A percentile compares a stretch with the other conserved stretches of the same genome.
phyloP scores from a whole-genome alignment of 2,888 invertebrate species.

The Dioctria linearis region DNA sequence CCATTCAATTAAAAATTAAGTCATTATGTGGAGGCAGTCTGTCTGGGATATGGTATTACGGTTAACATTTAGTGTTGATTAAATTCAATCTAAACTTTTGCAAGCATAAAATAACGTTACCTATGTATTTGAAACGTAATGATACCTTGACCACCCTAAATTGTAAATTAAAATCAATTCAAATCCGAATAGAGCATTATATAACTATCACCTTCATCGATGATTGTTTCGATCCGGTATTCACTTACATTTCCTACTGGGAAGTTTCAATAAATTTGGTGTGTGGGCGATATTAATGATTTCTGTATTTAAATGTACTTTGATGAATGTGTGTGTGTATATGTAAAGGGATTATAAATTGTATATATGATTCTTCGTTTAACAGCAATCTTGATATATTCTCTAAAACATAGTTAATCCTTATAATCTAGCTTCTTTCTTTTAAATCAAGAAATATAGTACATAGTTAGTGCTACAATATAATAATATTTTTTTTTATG shows the following conservation, averaged over 20 bases:
- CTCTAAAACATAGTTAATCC: conserved; percentile 25
- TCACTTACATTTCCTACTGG: too few relatives aligned
- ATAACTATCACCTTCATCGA: too few relatives aligned
- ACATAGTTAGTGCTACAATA: not conserved
- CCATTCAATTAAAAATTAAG: too few relatives aligned
- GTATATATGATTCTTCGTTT: not conserved
- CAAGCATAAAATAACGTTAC: too few relatives aligned
- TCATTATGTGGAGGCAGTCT: too few relatives aligned
- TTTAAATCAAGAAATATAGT: not conserved
- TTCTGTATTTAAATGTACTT: not conserved
- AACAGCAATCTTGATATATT: conserved; percentile 28
- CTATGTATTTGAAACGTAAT: too few relatives aligned
- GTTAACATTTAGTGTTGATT: too few relatives aligned
- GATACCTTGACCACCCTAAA: too few relatives aligned
- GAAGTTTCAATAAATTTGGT: not conserved
- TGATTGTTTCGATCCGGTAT: not conserved
- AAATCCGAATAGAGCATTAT: not conserved
- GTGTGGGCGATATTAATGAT: not conserved
- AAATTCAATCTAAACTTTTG: too few relatives aligned
- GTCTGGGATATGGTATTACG: too few relatives aligned
- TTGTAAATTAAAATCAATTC: not conserved
- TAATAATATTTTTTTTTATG: conserved; percentile 16
- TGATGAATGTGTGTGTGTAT: not conserved
- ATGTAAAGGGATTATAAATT: conserved; percentile 16
- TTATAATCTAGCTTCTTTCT: not conserved